Evolutionary conservation across 2,888 invertebrate genomes (phyloP).

Genomic region (Gibbula magus): DNA sequence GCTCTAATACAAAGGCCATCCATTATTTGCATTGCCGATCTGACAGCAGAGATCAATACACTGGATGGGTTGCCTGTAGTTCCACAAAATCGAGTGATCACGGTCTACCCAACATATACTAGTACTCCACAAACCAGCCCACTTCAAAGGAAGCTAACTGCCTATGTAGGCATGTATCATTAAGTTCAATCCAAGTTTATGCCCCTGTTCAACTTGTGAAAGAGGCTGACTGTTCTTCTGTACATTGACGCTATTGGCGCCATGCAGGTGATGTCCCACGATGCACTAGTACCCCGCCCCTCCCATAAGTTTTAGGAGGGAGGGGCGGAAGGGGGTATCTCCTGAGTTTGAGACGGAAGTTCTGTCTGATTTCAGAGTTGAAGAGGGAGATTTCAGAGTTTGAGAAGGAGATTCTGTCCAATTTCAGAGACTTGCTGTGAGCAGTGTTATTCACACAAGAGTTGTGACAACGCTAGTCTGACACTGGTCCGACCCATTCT

Average conservation of each 20-base stretch:
- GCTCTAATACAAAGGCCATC: background rate
- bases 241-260: background rate
- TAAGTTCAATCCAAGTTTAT: background rate
- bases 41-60: background rate
- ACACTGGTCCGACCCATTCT: background rate
- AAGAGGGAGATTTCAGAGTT: too few relatives aligned
- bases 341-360: too few relatives aligned
- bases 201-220: background rate
- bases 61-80: background rate
- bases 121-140: background rate
- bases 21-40: background rate
- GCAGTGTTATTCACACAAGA: background rate
- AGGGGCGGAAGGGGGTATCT: too few relatives aligned
- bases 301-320: too few relatives aligned
- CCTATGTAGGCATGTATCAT: too few relatives aligned
- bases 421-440: background rate
- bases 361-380: background rate
- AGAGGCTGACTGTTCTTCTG: background rate
- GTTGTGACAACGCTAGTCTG: background rate
- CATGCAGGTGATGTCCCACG: conserved; percentile 12
- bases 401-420: background rate
- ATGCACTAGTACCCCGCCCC: background rate
- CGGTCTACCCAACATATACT: background rate
- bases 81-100: background rate
- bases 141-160: background rate